Percentiles rank a stretch among this genome's conserved stretches.
Evolutionary conservation across 2,797 vertebrate species (phyloP).

Genomic region (Craterocephalus amniculus): DNA sequence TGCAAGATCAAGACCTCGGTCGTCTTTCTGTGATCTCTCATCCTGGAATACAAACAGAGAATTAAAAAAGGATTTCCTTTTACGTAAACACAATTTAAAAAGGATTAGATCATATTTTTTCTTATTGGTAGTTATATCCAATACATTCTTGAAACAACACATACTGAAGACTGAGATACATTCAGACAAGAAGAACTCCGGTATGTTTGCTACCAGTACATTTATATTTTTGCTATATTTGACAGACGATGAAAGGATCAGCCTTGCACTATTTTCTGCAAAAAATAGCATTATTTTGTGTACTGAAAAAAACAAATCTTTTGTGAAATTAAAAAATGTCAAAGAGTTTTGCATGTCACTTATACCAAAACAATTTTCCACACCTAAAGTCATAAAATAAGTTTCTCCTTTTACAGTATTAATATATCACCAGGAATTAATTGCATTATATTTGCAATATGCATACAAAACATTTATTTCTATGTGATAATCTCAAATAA

Average conservation of each 20-base stretch:
- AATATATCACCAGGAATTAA: not conserved
- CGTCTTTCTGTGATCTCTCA: slow-evolving; percentile 20
- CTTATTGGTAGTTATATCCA: not conserved
- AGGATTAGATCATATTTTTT: not conserved
- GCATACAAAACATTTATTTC: too few species aligned
- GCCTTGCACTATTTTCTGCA: not conserved
- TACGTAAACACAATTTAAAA: not conserved
- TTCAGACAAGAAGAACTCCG: not conserved
- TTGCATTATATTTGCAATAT: not conserved
- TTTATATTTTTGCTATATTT: not conserved
- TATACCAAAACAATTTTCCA: not conserved
- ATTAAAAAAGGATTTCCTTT: not conserved
- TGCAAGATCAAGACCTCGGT: slow-evolving; percentile 15
- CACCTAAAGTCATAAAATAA: not conserved
- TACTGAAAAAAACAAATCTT: not conserved
- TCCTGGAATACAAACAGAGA: slow-evolving; percentile 64
- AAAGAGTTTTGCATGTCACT: not conserved
- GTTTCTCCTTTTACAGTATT: not conserved
- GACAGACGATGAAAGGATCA: not conserved
- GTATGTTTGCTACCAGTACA: not conserved
- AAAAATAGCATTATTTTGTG: not conserved
- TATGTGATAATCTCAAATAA: not conserved
- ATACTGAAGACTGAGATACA: not conserved
- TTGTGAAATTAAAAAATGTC: not conserved
- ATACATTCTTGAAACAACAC: not conserved